Evolutionary conservation across 2,113 vertebrate genomes (phyloP), one percentile per base, ranked within the genome.

Genomic region (Oryzias celebensis): DNA sequence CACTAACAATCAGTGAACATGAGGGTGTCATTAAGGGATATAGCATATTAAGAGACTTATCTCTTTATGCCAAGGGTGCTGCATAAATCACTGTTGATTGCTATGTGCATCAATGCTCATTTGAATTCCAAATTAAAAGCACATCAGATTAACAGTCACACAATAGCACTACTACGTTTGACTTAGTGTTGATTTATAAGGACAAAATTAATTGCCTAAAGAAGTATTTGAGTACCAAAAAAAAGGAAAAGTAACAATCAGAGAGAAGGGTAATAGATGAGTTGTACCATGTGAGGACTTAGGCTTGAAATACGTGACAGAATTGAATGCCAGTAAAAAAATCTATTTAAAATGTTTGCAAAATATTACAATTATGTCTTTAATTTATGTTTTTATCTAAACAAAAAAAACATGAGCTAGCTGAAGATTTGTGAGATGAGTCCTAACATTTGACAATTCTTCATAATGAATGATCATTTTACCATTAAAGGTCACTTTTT

Each of bases 121-220:
- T 58, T 55, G 43, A 75, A 70, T 67, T 72, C 49, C 58, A 73
- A 46, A 75, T 71, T 58, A 69, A 63, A 78, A 45, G 51, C 51
- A 66, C 60, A 65, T 77, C 67, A 69, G 56, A 65, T 48, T 57
- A 41, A 64, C 41, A 77, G 57, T 48, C 26, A 16, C 60, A 43
- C 62, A 63, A 71, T 17, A 10, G 62, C 23, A 15, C 51, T 53
- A 28, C 50, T 76, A 52, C 24, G 28, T 61, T 68, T 31, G 63
- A 65, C 50, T 49, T 41, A 22, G 17, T 61, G 73, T 45, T 78
- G 51, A 58, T 63, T 36, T 36, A 50, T 73, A 68, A 60, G 73
- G 64, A 78, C 56, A 44, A 14, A 69, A 53, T 51, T 51, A 63
- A 83, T 20, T n/a, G 23, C 68, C 59, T 54, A 60, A 23, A 68